Base-by-base conservation (phyloP, 2,888 invertebrate species). In the Notodonta ziczac region DNA sequence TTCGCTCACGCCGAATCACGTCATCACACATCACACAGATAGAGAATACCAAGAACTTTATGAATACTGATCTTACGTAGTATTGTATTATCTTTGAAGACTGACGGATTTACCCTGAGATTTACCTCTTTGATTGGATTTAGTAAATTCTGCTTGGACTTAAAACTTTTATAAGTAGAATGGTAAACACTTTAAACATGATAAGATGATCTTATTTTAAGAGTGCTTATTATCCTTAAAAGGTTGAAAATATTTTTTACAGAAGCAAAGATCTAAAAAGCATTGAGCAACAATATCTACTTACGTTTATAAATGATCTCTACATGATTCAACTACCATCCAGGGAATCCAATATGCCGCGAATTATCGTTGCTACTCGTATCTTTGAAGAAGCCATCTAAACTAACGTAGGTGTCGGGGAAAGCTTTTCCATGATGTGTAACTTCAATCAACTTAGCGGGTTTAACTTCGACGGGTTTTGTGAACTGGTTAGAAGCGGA, bases 381-480 rank as follows among this genome's bases (percentile, higher is more conserved):
- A 46, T 72, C 64, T 35, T 76, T 75, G 54, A 72, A 80, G 70
- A 78, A 81, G 57, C 71, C 73, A 58, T 83, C 78, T 71, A 83
- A 76, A 65, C 76, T 72, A 65, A 78, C 76, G 57, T 77, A 80
- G 53, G 74, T 69, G 59, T 80, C 73, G 5, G 83, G 81, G 53
- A 78, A 79, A 39, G 73, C 60, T 58, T 76, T 79, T 5, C 76
- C 70, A 35, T 66, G 62, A 10, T 74, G 63, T 60, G 70, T 68
- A 0, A 67, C 66, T 10, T 75, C 62, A 10, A 66, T 60, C 58
- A 74, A 63, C 56, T 74, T 78, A 60, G 66, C 14, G 40, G 61
- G 63, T 44, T 71, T 69, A 60, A 59, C 55, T 59, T 61, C 8
- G 12, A 61, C 56, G 61, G 71, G 44, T 24, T 67, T 66, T 39